These are phyloP conservation scores for Oscheius sp. DNA, from an alignment of 2,888 invertebrate genomes.

Conservation along the genomic window DNA sequence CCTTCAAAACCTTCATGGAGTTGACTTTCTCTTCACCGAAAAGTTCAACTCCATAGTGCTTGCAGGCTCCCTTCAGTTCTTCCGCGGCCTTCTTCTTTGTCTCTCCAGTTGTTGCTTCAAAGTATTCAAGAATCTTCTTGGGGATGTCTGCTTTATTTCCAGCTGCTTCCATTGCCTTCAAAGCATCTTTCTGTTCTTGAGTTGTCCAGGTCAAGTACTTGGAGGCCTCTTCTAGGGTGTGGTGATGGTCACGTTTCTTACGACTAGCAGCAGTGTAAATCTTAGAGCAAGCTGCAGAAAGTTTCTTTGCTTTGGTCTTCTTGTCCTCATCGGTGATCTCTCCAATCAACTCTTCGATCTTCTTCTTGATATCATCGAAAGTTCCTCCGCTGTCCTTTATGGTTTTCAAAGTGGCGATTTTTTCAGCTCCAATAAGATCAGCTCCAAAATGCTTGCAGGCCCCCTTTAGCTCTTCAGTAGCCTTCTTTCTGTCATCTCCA, in stretches of 20 bases:
- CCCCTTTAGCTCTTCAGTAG: conserved; percentile 49
- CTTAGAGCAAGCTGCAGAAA: conserved; percentile 35
- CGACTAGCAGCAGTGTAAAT: conserved; percentile 30
- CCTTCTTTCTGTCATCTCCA: conserved; percentile 53
- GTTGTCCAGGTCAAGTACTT: conserved; percentile 32
- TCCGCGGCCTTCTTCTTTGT: conserved; percentile 31
- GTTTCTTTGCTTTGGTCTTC: conserved; percentile 20
- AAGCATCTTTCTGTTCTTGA: conserved; percentile 32
- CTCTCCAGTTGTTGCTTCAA: conserved; percentile 22
- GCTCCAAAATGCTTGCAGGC: conserved; percentile 49
- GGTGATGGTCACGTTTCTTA: conserved; percentile 28
- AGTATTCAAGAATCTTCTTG: conserved; percentile 39
- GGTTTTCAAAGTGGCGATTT: conserved; percentile 42
- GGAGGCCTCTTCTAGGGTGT: conserved; percentile 20
- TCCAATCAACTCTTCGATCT: conserved; percentile 32
- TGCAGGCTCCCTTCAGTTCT: conserved; percentile 41
- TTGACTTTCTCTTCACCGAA: conserved; percentile 50
- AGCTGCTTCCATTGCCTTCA: conserved; percentile 17
- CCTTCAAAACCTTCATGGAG: conserved; percentile 50
- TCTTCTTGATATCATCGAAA: conserved; percentile 36
- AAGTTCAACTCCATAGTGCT: conserved; percentile 36
- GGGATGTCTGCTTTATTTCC: conserved; percentile 26
- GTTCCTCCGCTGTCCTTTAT: conserved; percentile 45
- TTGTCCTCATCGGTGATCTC: conserved; percentile 36
- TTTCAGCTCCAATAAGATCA: conserved; percentile 47